phyloP scores from a whole-genome alignment of 2,888 invertebrate genomes.

The Leistus spinibarbis region DNA sequence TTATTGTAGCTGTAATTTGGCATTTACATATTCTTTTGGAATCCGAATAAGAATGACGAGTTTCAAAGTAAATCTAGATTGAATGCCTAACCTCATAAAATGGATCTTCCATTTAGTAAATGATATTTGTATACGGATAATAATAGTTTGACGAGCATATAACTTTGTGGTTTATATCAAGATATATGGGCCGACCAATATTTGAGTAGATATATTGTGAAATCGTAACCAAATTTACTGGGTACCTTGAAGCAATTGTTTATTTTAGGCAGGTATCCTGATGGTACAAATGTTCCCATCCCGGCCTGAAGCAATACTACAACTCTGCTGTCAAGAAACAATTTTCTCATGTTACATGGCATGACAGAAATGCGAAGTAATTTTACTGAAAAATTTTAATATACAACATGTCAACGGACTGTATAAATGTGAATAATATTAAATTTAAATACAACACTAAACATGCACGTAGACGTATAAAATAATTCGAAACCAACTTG shows the following conservation, averaged over 20 bases:
- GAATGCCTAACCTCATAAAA: too few relatives aligned
- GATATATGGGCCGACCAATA: neutral
- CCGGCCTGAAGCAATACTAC: neutral
- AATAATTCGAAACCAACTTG: too few relatives aligned
- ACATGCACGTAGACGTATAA: too few relatives aligned
- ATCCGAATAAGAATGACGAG: too few relatives aligned
- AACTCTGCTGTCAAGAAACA: neutral
- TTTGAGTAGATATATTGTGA: too few relatives aligned
- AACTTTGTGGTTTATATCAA: neutral
- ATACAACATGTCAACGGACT: neutral
- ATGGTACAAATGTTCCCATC: neutral
- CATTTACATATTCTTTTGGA: too few relatives aligned
- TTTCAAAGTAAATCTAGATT: too few relatives aligned
- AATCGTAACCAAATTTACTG: neutral
- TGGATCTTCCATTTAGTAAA: neutral
- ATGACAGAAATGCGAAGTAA: neutral
- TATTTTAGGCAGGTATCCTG: neutral
- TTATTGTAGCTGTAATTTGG: too few relatives aligned
- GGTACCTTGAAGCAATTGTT: neutral
- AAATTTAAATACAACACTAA: neutral
- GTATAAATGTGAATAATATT: neutral
- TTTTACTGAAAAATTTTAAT: neutral
- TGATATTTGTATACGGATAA: neutral
- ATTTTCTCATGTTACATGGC: neutral
- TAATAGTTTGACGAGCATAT: neutral